phyloP scores from a whole-genome alignment of 2,888 invertebrate species.

The Leptinotarsa peninsularis region DNA sequence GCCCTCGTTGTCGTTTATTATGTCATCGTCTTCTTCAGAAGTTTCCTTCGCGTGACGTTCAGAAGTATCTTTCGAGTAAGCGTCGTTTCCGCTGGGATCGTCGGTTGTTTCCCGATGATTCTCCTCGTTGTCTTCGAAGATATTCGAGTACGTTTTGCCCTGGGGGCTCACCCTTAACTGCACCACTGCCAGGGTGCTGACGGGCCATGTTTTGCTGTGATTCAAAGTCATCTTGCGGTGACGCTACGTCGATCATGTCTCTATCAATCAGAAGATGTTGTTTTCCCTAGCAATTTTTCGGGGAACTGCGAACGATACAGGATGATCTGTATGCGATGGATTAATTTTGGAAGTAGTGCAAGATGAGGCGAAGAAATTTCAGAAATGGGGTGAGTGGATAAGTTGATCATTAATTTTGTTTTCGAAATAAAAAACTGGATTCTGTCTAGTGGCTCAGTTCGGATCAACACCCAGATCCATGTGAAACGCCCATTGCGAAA shows the following conservation, averaged over 20 bases:
- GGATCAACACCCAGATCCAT: too few species aligned
- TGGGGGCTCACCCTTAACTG: constrained; percentile 64
- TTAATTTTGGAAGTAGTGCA: not conserved
- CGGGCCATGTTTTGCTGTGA: constrained; percentile 67
- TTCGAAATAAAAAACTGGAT: too few species aligned
- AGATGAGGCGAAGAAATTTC: too few species aligned
- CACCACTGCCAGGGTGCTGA: constrained; percentile 64
- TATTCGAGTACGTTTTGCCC: constrained; percentile 62
- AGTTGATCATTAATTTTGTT: too few species aligned
- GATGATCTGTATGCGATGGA: not conserved
- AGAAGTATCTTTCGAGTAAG: not conserved
- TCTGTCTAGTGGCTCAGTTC: too few species aligned
- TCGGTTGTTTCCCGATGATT: constrained; percentile 14
- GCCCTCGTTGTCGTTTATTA: constrained; percentile 42
- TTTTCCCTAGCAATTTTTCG: constrained; percentile 2
- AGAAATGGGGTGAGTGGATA: too few species aligned
- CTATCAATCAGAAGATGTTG: constrained; percentile 21
- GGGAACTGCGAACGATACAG: not conserved
- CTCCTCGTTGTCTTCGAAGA: constrained; percentile 50
- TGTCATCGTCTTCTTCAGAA: constrained; percentile 13
- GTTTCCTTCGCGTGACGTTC: constrained; percentile 3
- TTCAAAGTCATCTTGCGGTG: constrained; percentile 59
- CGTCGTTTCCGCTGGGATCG: constrained; percentile 8
- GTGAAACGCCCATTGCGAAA: too few species aligned
- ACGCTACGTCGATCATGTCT: constrained; percentile 34